Evolutionary conservation across 2,797 vertebrate genomes (phyloP).

Genomic region (Dicrostonyx torquatus): DNA sequence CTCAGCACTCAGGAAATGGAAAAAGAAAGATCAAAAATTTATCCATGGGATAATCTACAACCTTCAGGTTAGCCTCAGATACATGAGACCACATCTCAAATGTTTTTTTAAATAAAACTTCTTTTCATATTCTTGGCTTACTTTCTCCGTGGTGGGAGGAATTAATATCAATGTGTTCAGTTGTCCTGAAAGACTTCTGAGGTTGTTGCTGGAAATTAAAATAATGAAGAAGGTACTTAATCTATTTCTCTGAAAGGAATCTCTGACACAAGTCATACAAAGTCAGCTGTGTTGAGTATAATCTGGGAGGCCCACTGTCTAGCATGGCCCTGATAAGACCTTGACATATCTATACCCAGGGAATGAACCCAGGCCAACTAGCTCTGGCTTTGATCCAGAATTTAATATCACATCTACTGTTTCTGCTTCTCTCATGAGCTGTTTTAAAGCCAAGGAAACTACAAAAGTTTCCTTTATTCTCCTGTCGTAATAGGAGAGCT

Average conservation of each 20-base stretch:
- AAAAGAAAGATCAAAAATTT: neutral
- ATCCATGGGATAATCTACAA: neutral
- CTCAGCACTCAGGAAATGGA: neutral
- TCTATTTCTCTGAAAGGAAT: neutral
- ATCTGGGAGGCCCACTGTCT: neutral
- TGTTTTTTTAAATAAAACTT: neutral
- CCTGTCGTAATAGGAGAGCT: neutral
- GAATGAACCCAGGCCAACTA: neutral
- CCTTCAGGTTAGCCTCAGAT: neutral
- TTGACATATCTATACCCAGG: neutral
- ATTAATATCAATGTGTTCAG: neutral
- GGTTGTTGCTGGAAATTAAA: neutral
- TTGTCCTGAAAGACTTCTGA: conserved; percentile 4
- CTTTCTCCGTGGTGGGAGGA: neutral
- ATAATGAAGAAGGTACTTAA: neutral
- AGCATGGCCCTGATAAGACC: neutral
- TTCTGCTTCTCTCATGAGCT: neutral
- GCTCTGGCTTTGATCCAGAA: neutral
- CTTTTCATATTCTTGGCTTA: neutral
- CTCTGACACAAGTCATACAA: neutral
- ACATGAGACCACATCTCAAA: neutral
- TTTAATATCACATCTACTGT: conserved; percentile 14
- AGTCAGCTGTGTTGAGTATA: neutral
- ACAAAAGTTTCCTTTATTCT: conserved; percentile 3
- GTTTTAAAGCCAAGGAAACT: conserved; percentile 10